Base-by-base conservation (phyloP, 2,113 vertebrate genomes). In the Anhinga anhinga region DNA sequence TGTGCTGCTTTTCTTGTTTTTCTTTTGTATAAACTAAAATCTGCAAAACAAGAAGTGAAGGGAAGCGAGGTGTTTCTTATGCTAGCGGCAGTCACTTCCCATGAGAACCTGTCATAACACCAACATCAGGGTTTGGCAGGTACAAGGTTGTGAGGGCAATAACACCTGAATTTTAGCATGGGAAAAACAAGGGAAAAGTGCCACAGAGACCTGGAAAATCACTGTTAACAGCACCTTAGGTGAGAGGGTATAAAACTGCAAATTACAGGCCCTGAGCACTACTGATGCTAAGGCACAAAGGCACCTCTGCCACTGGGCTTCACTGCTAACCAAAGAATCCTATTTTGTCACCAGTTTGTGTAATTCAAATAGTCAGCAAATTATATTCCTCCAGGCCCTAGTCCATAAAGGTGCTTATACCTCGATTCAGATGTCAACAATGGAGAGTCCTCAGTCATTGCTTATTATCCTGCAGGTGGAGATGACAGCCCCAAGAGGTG, bases 31-130 rank as follows among this genome's bases (percentile, higher is more conserved):
- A 40, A 44, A 52, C 13, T 52, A 67, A 89, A 87, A 76, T 65
- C 20, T 61, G 19, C 27, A 82, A 76, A 61, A 15, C 2, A 67
- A 79, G 32, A 79, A 61, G 8, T 30, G 47, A 79, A 77, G 30
- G 12, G 25, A 86, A 67, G 11, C 3, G 2, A 26, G 18, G 29
- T 44, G 14, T 61, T 93, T 59, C 65, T 59, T 40, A 23, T 5
- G 9, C 32, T 42, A 58, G 44, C 1, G 0, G 7, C 29, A 34
- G 25, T 63, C 0, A 0, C 27, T 71, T 79, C 47, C 26, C 29
- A 18, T 36, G 38, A 94, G 67, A 90, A 52, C 12, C 14, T 9
- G 1, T 61, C 53, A 52, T 52, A 90, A 44, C 49, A 86, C 16
- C 40, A 66, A 1, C 15, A 15, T 56, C 25, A 62, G 67, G 2